Percentiles rank a stretch among this genome's conserved stretches.
Evolutionary conservation across 1,140 invertebrate genomes (phyloP).

Genomic region (Aphis craccivora): DNA sequence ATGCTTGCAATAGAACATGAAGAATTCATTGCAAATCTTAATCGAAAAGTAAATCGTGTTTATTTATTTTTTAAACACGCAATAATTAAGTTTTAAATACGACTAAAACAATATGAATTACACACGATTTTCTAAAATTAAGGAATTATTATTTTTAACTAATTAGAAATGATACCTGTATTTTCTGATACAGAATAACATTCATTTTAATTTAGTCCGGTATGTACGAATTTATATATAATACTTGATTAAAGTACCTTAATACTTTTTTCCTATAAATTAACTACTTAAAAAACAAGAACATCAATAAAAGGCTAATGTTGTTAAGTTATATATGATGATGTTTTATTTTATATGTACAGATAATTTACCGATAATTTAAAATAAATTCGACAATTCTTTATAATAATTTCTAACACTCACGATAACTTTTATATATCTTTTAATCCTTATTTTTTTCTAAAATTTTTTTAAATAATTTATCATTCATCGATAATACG

Average conservation of each 20-base stretch:
- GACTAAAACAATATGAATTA: not conserved
- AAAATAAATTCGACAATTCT: too few relatives aligned
- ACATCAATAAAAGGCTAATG: not conserved
- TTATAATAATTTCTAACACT: too few relatives aligned
- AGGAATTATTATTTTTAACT: not conserved
- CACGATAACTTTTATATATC: too few relatives aligned
- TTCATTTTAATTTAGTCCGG: not conserved
- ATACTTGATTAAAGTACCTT: not conserved
- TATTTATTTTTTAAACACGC: too few relatives aligned
- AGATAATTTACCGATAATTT: too few relatives aligned
- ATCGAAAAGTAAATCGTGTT: conserved; percentile 60
- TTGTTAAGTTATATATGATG: not conserved
- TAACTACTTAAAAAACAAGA: not conserved
- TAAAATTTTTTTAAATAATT: too few relatives aligned
- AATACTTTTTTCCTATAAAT: not conserved
- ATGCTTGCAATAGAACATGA: conserved; percentile 62
- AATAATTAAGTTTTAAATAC: not conserved
- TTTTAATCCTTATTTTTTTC: too few relatives aligned
- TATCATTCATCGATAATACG: too few relatives aligned
- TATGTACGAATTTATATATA: not conserved
- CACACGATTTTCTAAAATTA: not conserved
- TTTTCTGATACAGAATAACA: not conserved
- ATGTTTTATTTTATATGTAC: not conserved
- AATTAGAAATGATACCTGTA: not conserved
- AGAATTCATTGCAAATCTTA: conserved; percentile 63